phyloP scores from a whole-genome alignment of 2,797 vertebrate genomes.

The Tinamus major region DNA sequence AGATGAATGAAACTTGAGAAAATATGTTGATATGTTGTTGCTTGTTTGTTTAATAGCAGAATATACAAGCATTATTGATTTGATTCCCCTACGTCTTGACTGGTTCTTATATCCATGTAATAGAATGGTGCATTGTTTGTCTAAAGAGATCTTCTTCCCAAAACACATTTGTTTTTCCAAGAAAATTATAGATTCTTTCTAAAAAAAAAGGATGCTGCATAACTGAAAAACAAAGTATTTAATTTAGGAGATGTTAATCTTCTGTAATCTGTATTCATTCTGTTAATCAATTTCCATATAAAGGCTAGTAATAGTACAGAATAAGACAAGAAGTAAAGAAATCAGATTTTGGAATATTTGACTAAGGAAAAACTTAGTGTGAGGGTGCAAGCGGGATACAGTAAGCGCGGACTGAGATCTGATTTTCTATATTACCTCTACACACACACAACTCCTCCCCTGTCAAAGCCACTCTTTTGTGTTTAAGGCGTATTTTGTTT shows the following conservation, averaged over 20 bases:
- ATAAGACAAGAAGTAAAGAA: neutral
- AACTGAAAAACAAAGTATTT: neutral
- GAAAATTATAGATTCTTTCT: neutral
- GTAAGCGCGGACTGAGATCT: neutral
- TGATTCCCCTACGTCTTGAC: neutral
- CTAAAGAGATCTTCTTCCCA: neutral
- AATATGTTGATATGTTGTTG: neutral
- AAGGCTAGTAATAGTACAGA: neutral
- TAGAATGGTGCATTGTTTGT: neutral
- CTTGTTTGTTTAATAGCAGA: neutral
- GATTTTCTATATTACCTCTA: neutral
- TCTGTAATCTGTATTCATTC: neutral
- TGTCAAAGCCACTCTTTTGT: neutral
- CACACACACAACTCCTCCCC: neutral
- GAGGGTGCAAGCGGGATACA: neutral
- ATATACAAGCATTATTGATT: neutral
- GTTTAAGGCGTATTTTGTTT: neutral
- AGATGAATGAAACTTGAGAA: neutral
- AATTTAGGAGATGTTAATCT: neutral
- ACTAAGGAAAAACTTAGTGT: neutral
- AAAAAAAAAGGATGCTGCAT: neutral
- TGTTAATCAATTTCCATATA: neutral
- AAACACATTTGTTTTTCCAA: neutral
- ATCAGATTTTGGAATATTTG: neutral
- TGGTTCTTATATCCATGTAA: neutral